These are phyloP conservation scores for Tachystola acroxantha DNA, from an alignment of 2,888 invertebrate species.

Conservation along the genomic window DNA sequence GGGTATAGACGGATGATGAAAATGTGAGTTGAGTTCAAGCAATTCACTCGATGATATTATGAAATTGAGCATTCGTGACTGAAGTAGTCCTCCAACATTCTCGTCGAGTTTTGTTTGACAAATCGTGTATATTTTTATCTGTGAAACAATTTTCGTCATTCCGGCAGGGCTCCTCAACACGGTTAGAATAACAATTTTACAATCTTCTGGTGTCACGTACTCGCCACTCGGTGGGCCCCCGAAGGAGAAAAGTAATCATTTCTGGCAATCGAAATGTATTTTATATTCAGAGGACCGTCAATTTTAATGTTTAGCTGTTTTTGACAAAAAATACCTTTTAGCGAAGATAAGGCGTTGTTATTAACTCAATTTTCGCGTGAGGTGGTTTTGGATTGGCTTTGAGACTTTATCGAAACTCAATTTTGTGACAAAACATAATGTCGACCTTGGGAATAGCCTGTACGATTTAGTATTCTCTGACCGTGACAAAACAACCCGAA, in stretches of 20 bases:
- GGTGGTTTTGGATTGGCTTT: background rate
- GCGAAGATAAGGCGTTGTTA: slow-evolving; percentile 25
- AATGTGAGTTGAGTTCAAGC: too few relatives aligned
- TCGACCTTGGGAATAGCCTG: too few relatives aligned
- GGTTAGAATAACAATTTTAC: slow-evolving; percentile 73
- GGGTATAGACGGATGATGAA: too few relatives aligned
- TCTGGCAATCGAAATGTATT: slow-evolving; percentile 60
- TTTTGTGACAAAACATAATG: too few relatives aligned
- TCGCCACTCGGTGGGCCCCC: slow-evolving; percentile 57
- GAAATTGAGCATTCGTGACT: too few relatives aligned
- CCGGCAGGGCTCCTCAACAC: slow-evolving; percentile 59
- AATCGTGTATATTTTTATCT: slow-evolving; percentile 52
- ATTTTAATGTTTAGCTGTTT: slow-evolving; percentile 54
- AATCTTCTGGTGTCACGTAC: slow-evolving; percentile 67
- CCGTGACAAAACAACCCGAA: too few relatives aligned
- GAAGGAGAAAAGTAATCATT: slow-evolving; percentile 67
- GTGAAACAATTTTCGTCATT: slow-evolving; percentile 68
- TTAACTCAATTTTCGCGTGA: slow-evolving; percentile 14
- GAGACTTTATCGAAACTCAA: too few relatives aligned
- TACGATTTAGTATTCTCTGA: too few relatives aligned
- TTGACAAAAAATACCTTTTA: slow-evolving; percentile 32
- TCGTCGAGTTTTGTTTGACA: slow-evolving; percentile 43
- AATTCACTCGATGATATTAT: too few relatives aligned
- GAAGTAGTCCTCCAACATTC: background rate
- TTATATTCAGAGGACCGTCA: slow-evolving; percentile 62